Base-by-base conservation (phyloP, 35 echinoderm and acorn worm species). In the Diadema setosum region DNA sequence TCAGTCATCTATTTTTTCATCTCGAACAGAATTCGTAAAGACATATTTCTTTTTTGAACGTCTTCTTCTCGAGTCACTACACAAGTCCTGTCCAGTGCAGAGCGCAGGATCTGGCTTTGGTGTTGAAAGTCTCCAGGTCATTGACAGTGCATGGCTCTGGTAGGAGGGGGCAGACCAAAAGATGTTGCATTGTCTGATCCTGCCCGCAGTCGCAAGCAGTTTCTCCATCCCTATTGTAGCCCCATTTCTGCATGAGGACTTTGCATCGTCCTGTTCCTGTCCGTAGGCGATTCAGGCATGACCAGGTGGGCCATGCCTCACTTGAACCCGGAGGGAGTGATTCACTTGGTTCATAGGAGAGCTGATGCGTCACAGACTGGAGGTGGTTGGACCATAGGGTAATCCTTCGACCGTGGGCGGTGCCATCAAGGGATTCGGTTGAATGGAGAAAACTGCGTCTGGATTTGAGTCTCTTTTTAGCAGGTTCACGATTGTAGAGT, bases 161-260 rank as follows among this genome's bases (percentile, higher is more conserved):
- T n/a, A n/a, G 67, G 67, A 74, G 67, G 67, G 67, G 67, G 67
- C 67, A 74, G 67, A 74, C 67, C 32, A 74, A 74, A 74, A 74
- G 12, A 31, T 74, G 67, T 74, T 74, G 12, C 67, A 39, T 30
- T 36, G 35, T 74, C 67, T 74, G 67, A 74, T 74, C 32, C 67
- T 36, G n/a, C 3, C 67, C 67, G 32, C 67, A 74, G 35, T 74
- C 35, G 25, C 67, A 74, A 35, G 67, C 20, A 74, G 35, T 74
- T 30, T 74, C 25, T 74, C 67, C 20, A 34, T 74, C 67, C 5
- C 8, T 74, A 20, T 4, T 74, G 20, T n/a, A n/a, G n/a, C n/a
- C n/a, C n/a, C n/a, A n/a, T n/a, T n/a, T n/a, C n/a, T n/a, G n/a
- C n/a, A n/a, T n/a, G n/a, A n/a, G n/a, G n/a, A n/a, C n/a, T n/a